Evolutionary conservation across 1,140 invertebrate species (phyloP), one percentile per base, ranked within the genome.

Genomic region (Rhynchophorus ferrugineus): DNA sequence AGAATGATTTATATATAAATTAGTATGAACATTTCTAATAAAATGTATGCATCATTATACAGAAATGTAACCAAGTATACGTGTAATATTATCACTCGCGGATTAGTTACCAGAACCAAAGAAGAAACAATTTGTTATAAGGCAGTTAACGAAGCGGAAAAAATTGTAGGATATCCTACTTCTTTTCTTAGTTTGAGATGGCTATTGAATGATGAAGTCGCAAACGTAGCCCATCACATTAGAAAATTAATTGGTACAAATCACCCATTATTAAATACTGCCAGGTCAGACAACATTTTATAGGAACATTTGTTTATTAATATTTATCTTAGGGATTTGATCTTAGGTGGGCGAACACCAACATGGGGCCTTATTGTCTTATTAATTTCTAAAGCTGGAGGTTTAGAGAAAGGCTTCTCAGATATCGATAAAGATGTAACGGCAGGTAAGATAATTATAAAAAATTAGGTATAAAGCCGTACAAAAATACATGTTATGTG

Each of bases 151-250:
- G 90, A 95, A 66, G 93, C 91, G 20, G 92, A 96, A 72, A 94
- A 94, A 75, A 85, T 96, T 43, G 91, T 97, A 14, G 92, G 92
- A 0, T 95, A 95, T 75, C 89, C 92, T 14, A 94, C 91, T 0
- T 94, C 91, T 3, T 94, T 94, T 68, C 78, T 95, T 50, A 95
- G 87, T 69, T 68, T 96, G n/a, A 72, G 91, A 46, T 95, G 90
- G 80, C 68, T 96, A 2, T 69, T 95, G 5, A 94, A 89, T 65
- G 92, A 96, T 72, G 92, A 96, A 73, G 84, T 95, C 44, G 89
- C 91, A 1, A 95, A 93, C 75, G 82, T 95, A 58, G 91, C 91
- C 13, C 70, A 89, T 2, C 89, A 95, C 70, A 73, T 96, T 42
- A 77, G 89, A 58, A 95, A 94, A 75, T 71, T 97, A 61, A 85